Percentiles rank a stretch among this genome's conserved stretches.
Conservation (phyloP, 1,140 invertebrate species). For the Drosophila funebris region DNA sequence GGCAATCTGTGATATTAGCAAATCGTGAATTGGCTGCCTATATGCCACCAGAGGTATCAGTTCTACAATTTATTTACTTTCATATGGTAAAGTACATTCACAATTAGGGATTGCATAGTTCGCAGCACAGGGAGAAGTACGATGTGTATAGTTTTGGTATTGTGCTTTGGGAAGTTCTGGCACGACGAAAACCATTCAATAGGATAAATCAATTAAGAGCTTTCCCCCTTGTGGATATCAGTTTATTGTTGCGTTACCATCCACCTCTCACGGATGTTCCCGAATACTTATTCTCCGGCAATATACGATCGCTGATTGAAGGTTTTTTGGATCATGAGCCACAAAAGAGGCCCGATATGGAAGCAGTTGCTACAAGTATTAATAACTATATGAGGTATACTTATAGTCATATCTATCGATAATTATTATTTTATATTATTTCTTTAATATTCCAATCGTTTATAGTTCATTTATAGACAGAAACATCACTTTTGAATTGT, state of each 20-base stretch:
- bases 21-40: not conserved
- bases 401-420: not conserved
- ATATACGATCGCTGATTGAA: not conserved
- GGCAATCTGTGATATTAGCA: not conserved
- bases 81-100: not conserved
- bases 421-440: not conserved
- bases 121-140: not conserved
- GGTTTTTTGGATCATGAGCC: not conserved
- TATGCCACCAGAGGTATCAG: not conserved
- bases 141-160: not conserved
- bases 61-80: not conserved
- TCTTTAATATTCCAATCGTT: not conserved
- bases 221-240: not conserved
- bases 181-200: not conserved
- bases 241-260: not conserved
- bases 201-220: not conserved
- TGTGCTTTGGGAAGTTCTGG: not conserved
- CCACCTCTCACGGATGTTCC: not conserved
- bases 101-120: not conserved
- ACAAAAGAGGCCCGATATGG: not conserved
- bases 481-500: not conserved
- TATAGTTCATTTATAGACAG: not conserved
- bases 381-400: not conserved
- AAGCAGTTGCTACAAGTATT: not conserved
- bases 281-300: not conserved